A percentile compares a stretch with the other conserved stretches of the same genome.
phyloP scores from a whole-genome alignment of 2,113 vertebrate genomes.

The Reinhardtius hippoglossoides region DNA sequence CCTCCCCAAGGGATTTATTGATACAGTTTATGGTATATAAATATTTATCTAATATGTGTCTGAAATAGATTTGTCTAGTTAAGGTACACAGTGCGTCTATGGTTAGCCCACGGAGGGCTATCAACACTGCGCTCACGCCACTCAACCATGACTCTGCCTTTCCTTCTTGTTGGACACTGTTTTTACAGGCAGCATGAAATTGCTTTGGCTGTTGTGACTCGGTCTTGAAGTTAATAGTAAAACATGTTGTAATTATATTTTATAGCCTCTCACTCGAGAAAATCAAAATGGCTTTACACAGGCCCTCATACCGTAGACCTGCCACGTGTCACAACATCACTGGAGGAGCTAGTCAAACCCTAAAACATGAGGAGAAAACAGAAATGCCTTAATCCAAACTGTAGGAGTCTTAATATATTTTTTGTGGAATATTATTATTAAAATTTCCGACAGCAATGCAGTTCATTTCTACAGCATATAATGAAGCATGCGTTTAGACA shows the following conservation, averaged over 20 bases:
- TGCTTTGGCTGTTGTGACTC: conserved; percentile 73
- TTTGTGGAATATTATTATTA: not conserved
- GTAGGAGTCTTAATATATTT: too few relatives aligned
- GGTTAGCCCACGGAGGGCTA: conserved; percentile 86
- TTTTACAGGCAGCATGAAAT: conserved; percentile 78
- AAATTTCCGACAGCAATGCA: not conserved
- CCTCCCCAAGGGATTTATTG: conserved; percentile 86
- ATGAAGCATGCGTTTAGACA: too few relatives aligned
- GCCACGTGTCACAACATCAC: too few relatives aligned
- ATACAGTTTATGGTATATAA: conserved; percentile 96
- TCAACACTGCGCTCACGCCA: conserved; percentile 83
- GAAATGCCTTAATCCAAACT: too few relatives aligned
- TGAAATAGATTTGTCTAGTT: conserved; percentile 88
- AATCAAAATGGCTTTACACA: conserved; percentile 54
- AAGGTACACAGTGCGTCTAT: conserved; percentile 79
- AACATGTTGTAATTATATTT: conserved; percentile 83
- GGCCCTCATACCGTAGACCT: too few relatives aligned
- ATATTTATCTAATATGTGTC: conserved; percentile 99
- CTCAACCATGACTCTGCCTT: conserved; percentile 86
- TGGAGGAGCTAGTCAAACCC: conserved; percentile 27
- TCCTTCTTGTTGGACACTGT: conserved; percentile 57
- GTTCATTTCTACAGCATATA: not conserved
- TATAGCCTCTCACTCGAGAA: conserved; percentile 71
- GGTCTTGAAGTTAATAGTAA: conserved; percentile 76
- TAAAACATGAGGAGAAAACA: too few relatives aligned